Evolutionary conservation across 2,888 invertebrate genomes (phyloP).

Genomic region (Tanytarsus gracilentus): DNA sequence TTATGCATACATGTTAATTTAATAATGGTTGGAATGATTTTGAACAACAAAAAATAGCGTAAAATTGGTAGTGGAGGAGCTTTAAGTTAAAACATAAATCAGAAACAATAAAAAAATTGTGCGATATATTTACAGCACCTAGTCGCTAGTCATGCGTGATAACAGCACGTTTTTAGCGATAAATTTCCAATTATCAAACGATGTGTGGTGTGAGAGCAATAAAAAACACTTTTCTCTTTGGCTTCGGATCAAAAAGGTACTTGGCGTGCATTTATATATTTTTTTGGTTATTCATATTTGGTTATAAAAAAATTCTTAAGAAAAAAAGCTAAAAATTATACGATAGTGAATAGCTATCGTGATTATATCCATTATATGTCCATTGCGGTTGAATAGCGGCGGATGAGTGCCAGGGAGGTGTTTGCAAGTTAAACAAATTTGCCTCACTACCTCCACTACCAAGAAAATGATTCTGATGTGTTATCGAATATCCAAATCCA

Average conservation of each 20-base stretch:
- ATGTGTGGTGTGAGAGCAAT: too few species aligned
- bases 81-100: background rate
- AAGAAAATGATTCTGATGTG: slow-evolving; percentile 33
- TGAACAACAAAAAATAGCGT: background rate
- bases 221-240: too few species aligned
- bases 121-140: too few species aligned
- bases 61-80: slow-evolving; percentile 7
- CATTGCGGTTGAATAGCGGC: slow-evolving; percentile 22
- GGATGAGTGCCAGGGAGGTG: slow-evolving; percentile 25
- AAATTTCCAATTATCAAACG: too few species aligned
- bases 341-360: slow-evolving; percentile 7
- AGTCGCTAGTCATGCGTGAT: too few species aligned
- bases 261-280: background rate
- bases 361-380: slow-evolving; percentile 16
- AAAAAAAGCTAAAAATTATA: slow-evolving; percentile 1
- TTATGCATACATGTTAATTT: background rate
- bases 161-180: too few species aligned
- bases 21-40: background rate
- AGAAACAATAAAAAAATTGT: background rate
- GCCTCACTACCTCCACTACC: slow-evolving; percentile 21
- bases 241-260: background rate
- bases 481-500: slow-evolving; percentile 34
- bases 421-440: background rate
- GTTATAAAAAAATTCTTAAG: background rate
- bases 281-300: background rate